Base-by-base conservation (phyloP, 2,888 invertebrate genomes). In the Erebia ligea region DNA sequence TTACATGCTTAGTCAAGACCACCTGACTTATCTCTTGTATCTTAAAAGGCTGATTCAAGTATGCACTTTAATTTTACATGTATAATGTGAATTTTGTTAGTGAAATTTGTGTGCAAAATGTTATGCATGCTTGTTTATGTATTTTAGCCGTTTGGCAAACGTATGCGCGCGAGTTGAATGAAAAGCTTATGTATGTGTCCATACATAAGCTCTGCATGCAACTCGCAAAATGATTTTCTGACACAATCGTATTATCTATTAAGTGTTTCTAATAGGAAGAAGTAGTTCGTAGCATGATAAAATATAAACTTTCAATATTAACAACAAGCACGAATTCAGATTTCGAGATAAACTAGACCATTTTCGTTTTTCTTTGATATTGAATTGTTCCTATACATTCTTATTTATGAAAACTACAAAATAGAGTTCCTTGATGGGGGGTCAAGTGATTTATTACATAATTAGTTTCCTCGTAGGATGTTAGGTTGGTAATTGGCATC, bases 11-110 rank as follows among this genome's bases (percentile, higher is more conserved):
- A 65, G 59, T 70, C 45, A 70, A 70, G 69, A 66, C 25, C 42
- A 42, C 69, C 65, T 70, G 65, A 70, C 69, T 59, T 69, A 69
- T 59, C 69, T 68, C 65, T 21, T 66, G 52, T 40, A 54, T 64
- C 64, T 66, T 59, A 58, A 65, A 69, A 57, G 48, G 63, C 45
- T 63, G 57, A 63, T 69, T 25, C 57, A 40, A 57, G 57, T 69
- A 25, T 54, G 15, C 19, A 34, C 15, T 50, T 64, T 69, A 19
- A 50, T 57, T 21, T 52, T 54, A 34, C 25, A 4, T 9, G 11
- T n/a, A 34, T 15, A 40, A 52, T 11, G 34, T n/a, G 25, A 58
- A 34, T 15, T 1, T 17, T 13, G 17, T n/a, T 5, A 48, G 13
- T 48, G 48, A 15, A 15, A 13, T 15, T n/a, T n/a, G n/a, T 54